Conservation (phyloP, 1,140 invertebrate genomes). For the Listronotus oregonensis region DNA sequence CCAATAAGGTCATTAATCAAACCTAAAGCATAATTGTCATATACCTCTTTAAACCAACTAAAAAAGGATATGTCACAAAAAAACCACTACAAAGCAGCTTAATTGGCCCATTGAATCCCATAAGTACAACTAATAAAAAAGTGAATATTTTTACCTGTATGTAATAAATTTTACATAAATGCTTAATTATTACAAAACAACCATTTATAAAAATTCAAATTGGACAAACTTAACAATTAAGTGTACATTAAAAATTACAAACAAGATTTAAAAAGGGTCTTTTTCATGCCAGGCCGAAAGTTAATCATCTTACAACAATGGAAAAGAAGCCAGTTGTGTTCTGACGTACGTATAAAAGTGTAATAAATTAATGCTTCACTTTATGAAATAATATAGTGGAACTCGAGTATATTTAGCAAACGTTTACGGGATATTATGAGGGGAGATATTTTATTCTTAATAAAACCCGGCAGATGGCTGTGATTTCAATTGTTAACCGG, state of each 20-base stretch:
- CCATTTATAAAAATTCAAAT: constrained; percentile 37
- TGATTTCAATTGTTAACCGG: constrained; percentile 48
- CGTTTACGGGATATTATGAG: constrained; percentile 48
- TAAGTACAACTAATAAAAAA: constrained; percentile 5
- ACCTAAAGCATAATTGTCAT: too few species aligned
- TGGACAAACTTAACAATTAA: constrained; percentile 44
- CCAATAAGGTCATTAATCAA: too few species aligned
- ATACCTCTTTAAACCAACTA: too few species aligned
- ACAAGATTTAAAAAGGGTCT: constrained; percentile 42
- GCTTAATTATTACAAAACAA: constrained; percentile 40
- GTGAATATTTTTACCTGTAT: background rate
- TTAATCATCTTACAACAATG: constrained; percentile 47
- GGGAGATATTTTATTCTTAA: constrained; percentile 44
- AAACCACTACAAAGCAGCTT: constrained; percentile 12
- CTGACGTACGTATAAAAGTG: constrained; percentile 41
- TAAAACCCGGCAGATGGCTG: constrained; percentile 45
- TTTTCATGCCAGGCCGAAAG: constrained; percentile 36
- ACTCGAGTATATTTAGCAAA: constrained; percentile 50
- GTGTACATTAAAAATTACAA: constrained; percentile 49
- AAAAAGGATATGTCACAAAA: constrained; percentile 3
- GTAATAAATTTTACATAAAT: constrained; percentile 23
- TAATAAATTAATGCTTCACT: constrained; percentile 49
- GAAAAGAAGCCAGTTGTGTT: constrained; percentile 33
- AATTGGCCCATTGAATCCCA: constrained; percentile 11
- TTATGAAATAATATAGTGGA: constrained; percentile 50